phyloP scores from a whole-genome alignment of 2,888 invertebrate genomes.

The Sturmia bella region DNA sequence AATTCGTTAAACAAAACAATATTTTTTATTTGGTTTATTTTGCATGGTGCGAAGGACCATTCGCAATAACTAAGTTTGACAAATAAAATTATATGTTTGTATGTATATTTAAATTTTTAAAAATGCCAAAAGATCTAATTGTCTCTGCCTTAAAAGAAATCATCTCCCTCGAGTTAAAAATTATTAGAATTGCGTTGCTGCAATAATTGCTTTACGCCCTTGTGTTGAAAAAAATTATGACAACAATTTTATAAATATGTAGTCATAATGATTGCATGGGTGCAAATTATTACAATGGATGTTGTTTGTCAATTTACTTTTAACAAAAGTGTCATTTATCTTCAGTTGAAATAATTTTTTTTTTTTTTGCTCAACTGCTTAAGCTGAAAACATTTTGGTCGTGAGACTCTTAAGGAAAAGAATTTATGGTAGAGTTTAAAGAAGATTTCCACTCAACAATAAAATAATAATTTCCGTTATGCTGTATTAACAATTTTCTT shows the following conservation, averaged over 20 bases:
- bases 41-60: too few relatives aligned
- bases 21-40: too few relatives aligned
- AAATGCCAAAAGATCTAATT: too few relatives aligned
- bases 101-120: too few relatives aligned
- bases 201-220: conserved; percentile 41
- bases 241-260: not conserved
- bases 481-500: conserved; percentile 44
- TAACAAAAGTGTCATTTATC: conserved; percentile 46
- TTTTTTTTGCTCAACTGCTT: not conserved
- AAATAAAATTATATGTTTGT: too few relatives aligned
- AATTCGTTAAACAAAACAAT: too few relatives aligned
- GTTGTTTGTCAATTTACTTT: conserved; percentile 60
- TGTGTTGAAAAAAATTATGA: not conserved
- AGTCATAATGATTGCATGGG: not conserved
- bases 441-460: conserved; percentile 40
- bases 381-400: too few relatives aligned
- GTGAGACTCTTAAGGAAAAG: not conserved
- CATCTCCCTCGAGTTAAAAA: conserved; percentile 40
- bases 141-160: not conserved
- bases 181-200: conserved; percentile 51
- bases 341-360: conserved; percentile 9
- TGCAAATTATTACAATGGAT: conserved; percentile 37
- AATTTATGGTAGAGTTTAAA: not conserved
- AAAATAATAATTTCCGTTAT: conserved; percentile 64
- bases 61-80: too few relatives aligned